Percentiles rank a stretch among this genome's conserved stretches.
These are phyloP conservation scores for Centrocercus urophasianus DNA, from an alignment of 2,113 vertebrate species.

Conservation along the genomic window DNA sequence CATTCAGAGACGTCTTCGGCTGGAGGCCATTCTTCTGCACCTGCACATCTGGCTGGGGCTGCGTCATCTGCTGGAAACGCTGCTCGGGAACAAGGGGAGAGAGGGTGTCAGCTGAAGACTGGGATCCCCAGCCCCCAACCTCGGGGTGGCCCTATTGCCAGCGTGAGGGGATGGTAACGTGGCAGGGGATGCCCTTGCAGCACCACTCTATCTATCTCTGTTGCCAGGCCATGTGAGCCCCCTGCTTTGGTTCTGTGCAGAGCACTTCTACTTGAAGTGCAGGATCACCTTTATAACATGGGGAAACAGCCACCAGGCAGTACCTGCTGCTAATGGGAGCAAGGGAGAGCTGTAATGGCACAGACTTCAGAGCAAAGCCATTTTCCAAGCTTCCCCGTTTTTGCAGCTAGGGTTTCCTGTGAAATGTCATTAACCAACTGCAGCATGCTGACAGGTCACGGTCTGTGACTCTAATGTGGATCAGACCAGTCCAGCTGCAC, in stretches of 20 bases:
- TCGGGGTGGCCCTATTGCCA: neutral
- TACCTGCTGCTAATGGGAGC: neutral
- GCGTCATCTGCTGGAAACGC: slow-evolving; percentile 87
- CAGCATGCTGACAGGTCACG: neutral
- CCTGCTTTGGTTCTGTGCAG: neutral
- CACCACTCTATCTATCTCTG: neutral
- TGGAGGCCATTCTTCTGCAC: slow-evolving; percentile 75
- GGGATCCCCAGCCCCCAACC: fast-evolving
- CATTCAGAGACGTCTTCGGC: slow-evolving; percentile 55
- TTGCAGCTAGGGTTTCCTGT: neutral
- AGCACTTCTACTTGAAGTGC: neutral
- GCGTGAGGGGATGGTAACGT: fast-evolving
- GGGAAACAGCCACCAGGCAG: neutral
- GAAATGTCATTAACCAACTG: neutral
- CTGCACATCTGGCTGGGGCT: slow-evolving; percentile 69
- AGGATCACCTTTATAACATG: neutral
- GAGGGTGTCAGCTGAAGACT: neutral
- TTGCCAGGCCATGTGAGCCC: neutral
- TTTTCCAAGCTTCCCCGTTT: neutral
- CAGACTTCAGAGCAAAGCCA: neutral
- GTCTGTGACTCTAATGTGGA: neutral
- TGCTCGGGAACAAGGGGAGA: slow-evolving; percentile 56
- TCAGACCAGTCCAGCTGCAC: neutral
- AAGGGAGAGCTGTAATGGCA: neutral
- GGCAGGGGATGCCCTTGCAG: neutral